phyloP scores from a whole-genome alignment of 2,888 invertebrate species.

The Acanthococcus lagerstroemiae region DNA sequence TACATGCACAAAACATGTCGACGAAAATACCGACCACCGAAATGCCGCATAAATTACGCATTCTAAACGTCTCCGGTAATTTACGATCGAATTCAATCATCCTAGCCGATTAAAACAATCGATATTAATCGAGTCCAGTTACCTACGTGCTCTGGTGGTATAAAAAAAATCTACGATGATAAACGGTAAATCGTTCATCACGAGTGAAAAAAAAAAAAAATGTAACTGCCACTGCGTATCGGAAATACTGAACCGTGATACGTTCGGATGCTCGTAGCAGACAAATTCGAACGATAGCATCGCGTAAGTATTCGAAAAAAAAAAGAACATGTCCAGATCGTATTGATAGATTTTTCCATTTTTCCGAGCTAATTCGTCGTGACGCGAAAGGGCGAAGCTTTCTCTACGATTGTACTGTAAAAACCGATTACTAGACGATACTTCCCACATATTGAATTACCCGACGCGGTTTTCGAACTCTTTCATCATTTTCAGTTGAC shows the following conservation, averaged over 20 bases:
- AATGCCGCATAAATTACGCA: neutral
- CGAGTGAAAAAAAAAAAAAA: neutral
- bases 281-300: neutral
- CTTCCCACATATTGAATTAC: conserved; percentile 25
- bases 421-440: conserved; percentile 11
- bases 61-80: neutral
- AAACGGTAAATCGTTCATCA: neutral
- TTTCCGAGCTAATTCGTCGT: conserved; percentile 25
- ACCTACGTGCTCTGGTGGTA: neutral
- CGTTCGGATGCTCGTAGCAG: neutral
- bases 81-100: neutral
- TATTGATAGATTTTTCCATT: conserved; percentile 30
- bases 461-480: conserved; percentile 19
- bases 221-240: conserved; percentile 11
- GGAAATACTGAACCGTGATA: conserved; percentile 4
- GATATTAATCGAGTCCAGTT: neutral
- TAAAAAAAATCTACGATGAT: neutral
- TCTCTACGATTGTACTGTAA: neutral
- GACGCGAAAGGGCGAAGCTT: conserved; percentile 18
- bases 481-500: conserved; percentile 28
- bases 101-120: no score
- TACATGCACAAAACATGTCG: neutral
- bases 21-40: neutral
- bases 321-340: neutral
- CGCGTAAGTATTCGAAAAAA: neutral